Base-by-base conservation (phyloP, 2,888 invertebrate species). In the Ditula angustiorana region DNA sequence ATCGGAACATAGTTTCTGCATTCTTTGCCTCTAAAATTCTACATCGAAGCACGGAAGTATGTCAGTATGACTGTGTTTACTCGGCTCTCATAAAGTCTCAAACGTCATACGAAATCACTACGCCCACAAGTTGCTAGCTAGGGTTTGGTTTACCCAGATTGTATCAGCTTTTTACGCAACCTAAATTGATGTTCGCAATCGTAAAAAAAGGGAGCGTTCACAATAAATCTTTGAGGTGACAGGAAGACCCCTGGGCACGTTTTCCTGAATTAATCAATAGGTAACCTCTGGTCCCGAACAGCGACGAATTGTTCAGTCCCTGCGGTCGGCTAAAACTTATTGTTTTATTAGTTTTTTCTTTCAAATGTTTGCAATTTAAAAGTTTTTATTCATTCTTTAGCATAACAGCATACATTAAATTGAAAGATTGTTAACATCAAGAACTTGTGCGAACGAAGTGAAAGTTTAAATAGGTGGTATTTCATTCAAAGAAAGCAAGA, bases 241-340 rank as follows among this genome's bases (percentile, higher is more conserved):
- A 58, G 52, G 44, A 50, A 4, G 33, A 19, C 23, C 5, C 37
- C 13, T 19, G 8, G 46, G 58, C 58, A 64, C 63, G 58, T 46
- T 46, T 49, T 61, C 33, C 58, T 16, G 35, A 52, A 64, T 58
- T 63, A 50, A 63, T 57, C 50, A 63, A 63, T 63, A 61, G 46
- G 24, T 50, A 44, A 63, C 63, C 57, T 52, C 50, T 50, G 30
- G 41, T 41, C 16, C 49, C 11, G 24, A 52, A 26, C 56, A 44
- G 44, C 28, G 52, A 56, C 19, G 50, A 50, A 28, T 56, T 41
- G 56, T 33, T 62, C 52, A 44, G 28, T 44, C 23, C 33, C 44
- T 8, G 10, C 1, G 21, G n/a, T 30, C 16, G 44, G 28, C 11
- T 16, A 41, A 52, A 53, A 61, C 19, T 59, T 59, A 49, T 8